These are phyloP conservation scores for Astyanax mexicanus DNA, from an alignment of 2,797 vertebrate species.

Conservation along the genomic window DNA sequence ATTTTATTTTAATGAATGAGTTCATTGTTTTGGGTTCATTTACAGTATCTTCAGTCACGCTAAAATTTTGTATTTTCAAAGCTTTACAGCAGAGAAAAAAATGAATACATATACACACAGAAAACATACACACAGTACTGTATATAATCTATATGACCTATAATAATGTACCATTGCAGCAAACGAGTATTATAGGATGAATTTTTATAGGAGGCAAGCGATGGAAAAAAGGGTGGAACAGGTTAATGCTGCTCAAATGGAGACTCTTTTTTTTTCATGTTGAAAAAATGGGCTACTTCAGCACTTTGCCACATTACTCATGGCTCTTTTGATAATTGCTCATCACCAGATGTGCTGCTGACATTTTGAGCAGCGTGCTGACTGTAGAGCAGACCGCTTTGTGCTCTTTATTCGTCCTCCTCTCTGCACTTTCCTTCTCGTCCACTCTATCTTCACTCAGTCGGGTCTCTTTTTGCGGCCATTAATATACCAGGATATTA, in stretches of 20 bases:
- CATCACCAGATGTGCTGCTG: slow-evolving; percentile 46
- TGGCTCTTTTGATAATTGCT: slow-evolving; percentile 48
- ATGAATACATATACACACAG: too few species aligned
- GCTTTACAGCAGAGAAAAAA: too few species aligned
- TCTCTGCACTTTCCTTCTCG: background rate
- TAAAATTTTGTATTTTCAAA: too few species aligned
- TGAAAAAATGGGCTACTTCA: slow-evolving; percentile 22
- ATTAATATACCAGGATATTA: background rate
- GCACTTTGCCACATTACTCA: slow-evolving; percentile 45
- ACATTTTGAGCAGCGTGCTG: slow-evolving; percentile 25
- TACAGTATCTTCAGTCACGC: too few species aligned
- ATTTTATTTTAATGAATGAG: too few species aligned
- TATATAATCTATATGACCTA: too few species aligned
- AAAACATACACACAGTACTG: too few species aligned
- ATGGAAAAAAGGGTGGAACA: slow-evolving; percentile 8
- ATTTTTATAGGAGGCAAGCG: background rate
- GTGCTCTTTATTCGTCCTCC: background rate
- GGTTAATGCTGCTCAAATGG: slow-evolving; percentile 38
- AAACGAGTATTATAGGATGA: background rate
- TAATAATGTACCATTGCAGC: background rate
- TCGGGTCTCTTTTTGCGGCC: background rate
- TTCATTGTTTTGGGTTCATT: too few species aligned
- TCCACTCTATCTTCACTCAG: background rate
- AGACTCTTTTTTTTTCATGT: slow-evolving; percentile 32
- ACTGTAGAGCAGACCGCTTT: slow-evolving; percentile 15